A percentile compares a stretch with the other conserved stretches of the same genome.
These are phyloP conservation scores for Drosophila neocordata DNA, from an alignment of 1,140 invertebrate species.

Conservation along the genomic window DNA sequence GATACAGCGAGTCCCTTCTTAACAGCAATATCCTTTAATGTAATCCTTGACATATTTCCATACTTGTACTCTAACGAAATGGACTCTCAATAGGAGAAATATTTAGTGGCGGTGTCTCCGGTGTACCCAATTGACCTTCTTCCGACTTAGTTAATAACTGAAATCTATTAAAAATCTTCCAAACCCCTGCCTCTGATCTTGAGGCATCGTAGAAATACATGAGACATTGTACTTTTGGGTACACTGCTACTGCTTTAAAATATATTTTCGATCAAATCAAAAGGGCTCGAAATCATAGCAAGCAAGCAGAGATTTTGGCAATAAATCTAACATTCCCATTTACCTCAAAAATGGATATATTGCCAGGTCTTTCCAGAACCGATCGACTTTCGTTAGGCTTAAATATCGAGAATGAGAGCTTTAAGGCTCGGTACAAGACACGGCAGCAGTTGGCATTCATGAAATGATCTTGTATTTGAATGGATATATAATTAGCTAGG, in stretches of 20 bases:
- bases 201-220: constrained; percentile 99
- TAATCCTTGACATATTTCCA: constrained; percentile 85
- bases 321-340: constrained; percentile 98
- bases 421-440: no score
- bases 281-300: constrained; percentile 99
- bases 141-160: constrained; percentile 97
- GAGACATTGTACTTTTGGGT: constrained; percentile 99
- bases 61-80: constrained; percentile 92
- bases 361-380: constrained; percentile 93
- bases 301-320: constrained; percentile 99
- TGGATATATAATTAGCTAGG: no score
- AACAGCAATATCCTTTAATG: constrained; percentile 91
- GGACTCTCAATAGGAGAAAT: constrained; percentile 98
- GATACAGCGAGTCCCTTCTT: constrained; percentile 96
- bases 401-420: no score
- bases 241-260: constrained; percentile 98
- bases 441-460: no score
- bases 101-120: constrained; percentile 98
- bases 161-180: constrained; percentile 99
- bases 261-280: constrained; percentile 98
- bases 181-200: constrained; percentile 98
- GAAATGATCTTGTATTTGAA: no score
- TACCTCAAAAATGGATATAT: constrained; percentile 95
- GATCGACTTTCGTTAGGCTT: constrained; percentile 96
- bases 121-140: constrained; percentile 97